Base-by-base conservation (phyloP, 2,888 invertebrate genomes). In the Andrena haemorrhoa region DNA sequence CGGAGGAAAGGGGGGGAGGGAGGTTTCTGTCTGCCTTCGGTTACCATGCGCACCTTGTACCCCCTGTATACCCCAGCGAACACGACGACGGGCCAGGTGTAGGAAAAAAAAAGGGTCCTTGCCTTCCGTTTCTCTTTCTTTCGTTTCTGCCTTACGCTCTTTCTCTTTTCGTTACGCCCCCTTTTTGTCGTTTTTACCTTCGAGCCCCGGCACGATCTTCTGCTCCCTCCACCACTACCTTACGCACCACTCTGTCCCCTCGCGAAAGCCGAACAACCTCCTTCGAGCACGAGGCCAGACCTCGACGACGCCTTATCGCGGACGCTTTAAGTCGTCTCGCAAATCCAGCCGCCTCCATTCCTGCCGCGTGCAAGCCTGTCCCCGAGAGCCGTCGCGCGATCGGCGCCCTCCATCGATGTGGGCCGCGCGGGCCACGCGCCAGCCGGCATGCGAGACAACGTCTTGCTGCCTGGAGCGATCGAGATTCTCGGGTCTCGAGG, bases 311-410 rank as follows among this genome's bases (percentile, higher is more conserved):
- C 23, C 56, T 79, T 71, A 71, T 68, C 69, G 56, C 58, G 61
- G n/a, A 31, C 66, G 29, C 84, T 88, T 89, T 87, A 91, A 71
- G 89, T 89, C 79, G 89, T 88, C 68, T 88, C 89, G 79, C 87
- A 87, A 70, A 83, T 87, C 87, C 86, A 86, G 68, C 81, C 70
- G 79, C 63, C 83, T 78, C 84, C 86, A 82, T 86, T 86, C 68
- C 76, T 77, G 51, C 68, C 83, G 70, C 86, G 75, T 61, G 73
- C 73, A 20, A 71, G 74, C 63, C 73, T 56, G 72, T 79, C 80
- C 79, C 76, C 79, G 75, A 76, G 79, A 73, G 60, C 60, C 72
- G 71, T 71, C 49, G 73, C 64, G 31, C 66, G 74, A 80, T 65
- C 72, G 68, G 58, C 65, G 74, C 51, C 85, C 82, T 82, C 77